phyloP scores from a whole-genome alignment of 2,888 invertebrate genomes.

The Microplitis manilae region DNA sequence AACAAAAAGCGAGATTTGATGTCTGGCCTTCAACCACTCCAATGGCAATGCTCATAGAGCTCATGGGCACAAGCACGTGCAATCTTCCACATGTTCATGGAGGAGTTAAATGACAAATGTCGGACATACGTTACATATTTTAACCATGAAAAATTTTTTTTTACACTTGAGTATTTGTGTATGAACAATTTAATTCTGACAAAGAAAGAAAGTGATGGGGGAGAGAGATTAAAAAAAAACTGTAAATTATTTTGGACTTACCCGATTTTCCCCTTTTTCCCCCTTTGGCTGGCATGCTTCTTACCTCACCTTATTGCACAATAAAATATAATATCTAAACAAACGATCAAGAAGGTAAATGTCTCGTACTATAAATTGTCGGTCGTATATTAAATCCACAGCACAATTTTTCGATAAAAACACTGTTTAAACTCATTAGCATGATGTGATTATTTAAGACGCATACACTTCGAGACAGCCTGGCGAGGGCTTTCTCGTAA shows the following conservation, averaged over 20 bases:
- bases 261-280: slow-evolving; percentile 84
- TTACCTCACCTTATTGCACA: slow-evolving; percentile 73
- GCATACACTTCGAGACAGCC: slow-evolving; percentile 69
- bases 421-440: slow-evolving; percentile 83
- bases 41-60: neutral
- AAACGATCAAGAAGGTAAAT: slow-evolving; percentile 87
- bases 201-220: neutral
- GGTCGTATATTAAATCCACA: slow-evolving; percentile 80
- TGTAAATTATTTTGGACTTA: slow-evolving; percentile 68
- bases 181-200: too few relatives aligned
- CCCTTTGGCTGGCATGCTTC: slow-evolving; percentile 82
- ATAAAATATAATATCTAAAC: slow-evolving; percentile 74
- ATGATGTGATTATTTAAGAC: slow-evolving; percentile 72
- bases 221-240: neutral
- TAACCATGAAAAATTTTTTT: neutral
- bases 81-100: neutral
- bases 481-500: slow-evolving; percentile 62
- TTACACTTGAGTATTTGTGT: too few relatives aligned
- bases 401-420: slow-evolving; percentile 81
- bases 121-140: neutral
- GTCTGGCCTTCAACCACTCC: neutral
- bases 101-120: neutral
- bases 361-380: slow-evolving; percentile 82
- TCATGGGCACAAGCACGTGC: slow-evolving; percentile 11
- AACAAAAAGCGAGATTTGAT: neutral